Conservation (phyloP, 2,113 vertebrate genomes). For the Hippocampus mohnikei region DNA sequence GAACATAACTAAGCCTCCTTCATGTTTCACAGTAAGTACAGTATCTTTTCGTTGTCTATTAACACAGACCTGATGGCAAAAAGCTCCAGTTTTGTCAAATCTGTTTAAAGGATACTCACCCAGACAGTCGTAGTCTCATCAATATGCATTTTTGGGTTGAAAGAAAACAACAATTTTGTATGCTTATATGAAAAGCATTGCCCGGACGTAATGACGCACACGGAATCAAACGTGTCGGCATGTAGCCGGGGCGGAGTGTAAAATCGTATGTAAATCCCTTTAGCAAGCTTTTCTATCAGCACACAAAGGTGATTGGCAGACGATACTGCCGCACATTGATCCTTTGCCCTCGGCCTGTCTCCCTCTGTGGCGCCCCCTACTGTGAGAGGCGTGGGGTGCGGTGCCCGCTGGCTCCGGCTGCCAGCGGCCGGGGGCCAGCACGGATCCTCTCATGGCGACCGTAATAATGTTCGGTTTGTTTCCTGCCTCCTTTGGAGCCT, state of each 20-base stretch:
- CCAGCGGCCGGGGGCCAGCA: conserved; percentile 69
- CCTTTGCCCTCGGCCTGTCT: conserved; percentile 64
- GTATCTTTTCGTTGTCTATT: not conserved
- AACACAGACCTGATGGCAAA: not conserved
- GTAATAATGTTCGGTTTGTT: conserved; percentile 75
- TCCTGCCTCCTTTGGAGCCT: conserved; percentile 62
- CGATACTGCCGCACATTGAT: conserved; percentile 72
- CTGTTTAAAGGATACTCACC: not conserved
- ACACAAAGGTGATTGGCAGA: conserved; percentile 76
- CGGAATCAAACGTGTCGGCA: conserved; percentile 52
- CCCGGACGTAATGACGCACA: conserved; percentile 31
- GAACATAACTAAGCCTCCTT: not conserved
- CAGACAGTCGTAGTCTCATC: not conserved
- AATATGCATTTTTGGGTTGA: not conserved
- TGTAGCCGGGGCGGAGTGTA: conserved; percentile 56
- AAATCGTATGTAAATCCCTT: conserved; percentile 78
- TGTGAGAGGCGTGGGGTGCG: conserved; percentile 76
- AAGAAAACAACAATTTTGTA: conserved; percentile 4
- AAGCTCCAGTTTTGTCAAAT: not conserved
- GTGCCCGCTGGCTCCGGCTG: conserved; percentile 71
- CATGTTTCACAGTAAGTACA: not conserved
- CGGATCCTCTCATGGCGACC: conserved; percentile 69
- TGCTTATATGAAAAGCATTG: not conserved
- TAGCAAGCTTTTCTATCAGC: conserved; percentile 71
- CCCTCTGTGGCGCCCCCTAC: conserved; percentile 75